These are phyloP conservation scores for Cataglyphis hispanica DNA, from an alignment of 1,140 invertebrate species.

Conservation along the genomic window DNA sequence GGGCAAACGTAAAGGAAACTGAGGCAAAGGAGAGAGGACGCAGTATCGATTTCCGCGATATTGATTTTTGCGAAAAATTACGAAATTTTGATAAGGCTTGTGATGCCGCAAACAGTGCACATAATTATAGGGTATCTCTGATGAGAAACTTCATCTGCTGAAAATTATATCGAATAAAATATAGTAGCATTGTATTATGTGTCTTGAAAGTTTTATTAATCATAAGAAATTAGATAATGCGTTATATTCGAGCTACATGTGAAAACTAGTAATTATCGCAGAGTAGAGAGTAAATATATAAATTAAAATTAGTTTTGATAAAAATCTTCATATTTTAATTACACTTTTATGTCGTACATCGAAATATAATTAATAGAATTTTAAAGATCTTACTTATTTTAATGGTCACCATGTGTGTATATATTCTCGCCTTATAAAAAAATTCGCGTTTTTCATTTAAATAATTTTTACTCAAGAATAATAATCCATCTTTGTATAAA, in stretches of 20 bases:
- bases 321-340: neutral
- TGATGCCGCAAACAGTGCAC: constrained; percentile 53
- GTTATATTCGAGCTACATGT: neutral
- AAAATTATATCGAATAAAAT: neutral
- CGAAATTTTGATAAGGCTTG: constrained; percentile 31
- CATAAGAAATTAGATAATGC: neutral
- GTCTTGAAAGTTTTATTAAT: neutral
- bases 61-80: neutral
- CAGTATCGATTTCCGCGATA: neutral
- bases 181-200: neutral
- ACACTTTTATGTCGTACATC: neutral
- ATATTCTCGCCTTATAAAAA: neutral
- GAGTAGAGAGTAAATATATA: neutral
- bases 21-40: constrained; percentile 39
- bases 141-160: too few species aligned
- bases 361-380: neutral
- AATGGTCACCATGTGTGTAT: constrained; percentile 33
- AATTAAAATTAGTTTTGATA: constrained; percentile 25
- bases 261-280: neutral
- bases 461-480: neutral
- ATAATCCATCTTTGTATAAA: constrained; percentile 12
- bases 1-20: neutral
- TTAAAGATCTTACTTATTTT: constrained; percentile 22
- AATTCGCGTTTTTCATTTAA: neutral
- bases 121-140: neutral